phyloP scores from a whole-genome alignment of 2,888 invertebrate species.

The Pandemis corylana region DNA sequence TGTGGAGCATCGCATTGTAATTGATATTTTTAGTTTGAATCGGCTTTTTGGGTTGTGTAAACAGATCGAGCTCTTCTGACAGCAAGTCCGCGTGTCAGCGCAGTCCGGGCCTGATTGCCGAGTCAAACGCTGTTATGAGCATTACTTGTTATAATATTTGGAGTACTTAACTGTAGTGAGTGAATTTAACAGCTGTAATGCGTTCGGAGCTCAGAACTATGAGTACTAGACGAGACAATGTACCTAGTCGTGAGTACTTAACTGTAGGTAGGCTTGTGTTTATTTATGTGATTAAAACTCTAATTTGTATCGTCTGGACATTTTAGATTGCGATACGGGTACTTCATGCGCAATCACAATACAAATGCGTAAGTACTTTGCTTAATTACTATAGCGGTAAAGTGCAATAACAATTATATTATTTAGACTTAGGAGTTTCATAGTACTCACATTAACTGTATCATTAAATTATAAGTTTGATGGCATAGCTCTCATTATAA shows the following conservation, averaged over 20 bases:
- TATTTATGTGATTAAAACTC: conserved; percentile 48
- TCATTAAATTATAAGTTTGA: neutral
- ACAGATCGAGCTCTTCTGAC: conserved; percentile 75
- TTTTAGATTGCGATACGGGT: conserved; percentile 83
- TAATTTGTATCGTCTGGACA: conserved; percentile 68
- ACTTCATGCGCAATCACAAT: conserved; percentile 82
- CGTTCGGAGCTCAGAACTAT: conserved; percentile 69
- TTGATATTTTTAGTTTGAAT: conserved; percentile 84
- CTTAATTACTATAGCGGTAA: conserved; percentile 40
- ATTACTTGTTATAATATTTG: conserved; percentile 56
- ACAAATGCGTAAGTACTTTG: conserved; percentile 79
- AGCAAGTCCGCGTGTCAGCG: conserved; percentile 75
- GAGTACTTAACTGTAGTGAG: conserved; percentile 49
- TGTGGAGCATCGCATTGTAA: conserved; percentile 75
- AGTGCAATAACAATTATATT: conserved; percentile 16
- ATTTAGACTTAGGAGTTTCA: neutral
- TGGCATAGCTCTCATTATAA: neutral
- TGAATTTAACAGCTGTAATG: conserved; percentile 57
- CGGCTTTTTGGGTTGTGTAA: conserved; percentile 83
- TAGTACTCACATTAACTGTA: conserved; percentile 9
- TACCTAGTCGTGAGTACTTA: conserved; percentile 78
- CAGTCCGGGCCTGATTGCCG: conserved; percentile 73
- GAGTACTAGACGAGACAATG: conserved; percentile 77
- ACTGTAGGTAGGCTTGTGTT: conserved; percentile 47
- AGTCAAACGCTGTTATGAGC: conserved; percentile 66